Evolutionary conservation across 1,140 invertebrate species (phyloP).

Genomic region (Geopemphigus sp.): DNA sequence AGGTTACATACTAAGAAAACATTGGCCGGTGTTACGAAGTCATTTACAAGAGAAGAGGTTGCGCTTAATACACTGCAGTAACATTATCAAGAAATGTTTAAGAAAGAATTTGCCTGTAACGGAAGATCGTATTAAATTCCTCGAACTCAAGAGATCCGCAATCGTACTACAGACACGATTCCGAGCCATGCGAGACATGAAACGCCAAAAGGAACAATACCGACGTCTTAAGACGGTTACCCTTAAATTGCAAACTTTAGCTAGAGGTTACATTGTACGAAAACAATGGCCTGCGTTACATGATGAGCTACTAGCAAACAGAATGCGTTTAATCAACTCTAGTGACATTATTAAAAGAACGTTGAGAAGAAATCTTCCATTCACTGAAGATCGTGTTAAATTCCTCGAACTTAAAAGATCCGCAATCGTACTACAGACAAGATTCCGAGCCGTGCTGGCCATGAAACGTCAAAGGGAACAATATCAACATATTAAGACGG

Average conservation of each 20-base stretch:
- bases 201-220: too few relatives aligned
- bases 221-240: too few relatives aligned
- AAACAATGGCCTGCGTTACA: constrained; percentile 39
- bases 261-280: constrained; percentile 16
- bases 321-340: constrained; percentile 60
- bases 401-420: constrained; percentile 54
- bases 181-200: constrained; percentile 54
- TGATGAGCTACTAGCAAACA: neutral
- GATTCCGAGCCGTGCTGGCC: constrained; percentile 32
- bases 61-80: neutral
- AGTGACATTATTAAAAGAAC: constrained; percentile 55
- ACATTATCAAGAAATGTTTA: neutral
- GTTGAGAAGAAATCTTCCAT: constrained; percentile 50
- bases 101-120: neutral
- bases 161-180: constrained; percentile 9
- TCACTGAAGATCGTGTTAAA: constrained; percentile 1
- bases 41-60: neutral
- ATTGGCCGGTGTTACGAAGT: constrained; percentile 16
- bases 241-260: constrained; percentile 53
- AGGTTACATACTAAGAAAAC: constrained; percentile 36
- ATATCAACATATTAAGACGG: neutral
- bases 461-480: neutral
- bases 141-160: neutral
- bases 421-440: constrained; percentile 53
- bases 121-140: neutral